These are phyloP conservation scores for Neomonachus schauinslandi DNA, from an alignment of 2,113 vertebrate genomes.

Conservation along the genomic window DNA sequence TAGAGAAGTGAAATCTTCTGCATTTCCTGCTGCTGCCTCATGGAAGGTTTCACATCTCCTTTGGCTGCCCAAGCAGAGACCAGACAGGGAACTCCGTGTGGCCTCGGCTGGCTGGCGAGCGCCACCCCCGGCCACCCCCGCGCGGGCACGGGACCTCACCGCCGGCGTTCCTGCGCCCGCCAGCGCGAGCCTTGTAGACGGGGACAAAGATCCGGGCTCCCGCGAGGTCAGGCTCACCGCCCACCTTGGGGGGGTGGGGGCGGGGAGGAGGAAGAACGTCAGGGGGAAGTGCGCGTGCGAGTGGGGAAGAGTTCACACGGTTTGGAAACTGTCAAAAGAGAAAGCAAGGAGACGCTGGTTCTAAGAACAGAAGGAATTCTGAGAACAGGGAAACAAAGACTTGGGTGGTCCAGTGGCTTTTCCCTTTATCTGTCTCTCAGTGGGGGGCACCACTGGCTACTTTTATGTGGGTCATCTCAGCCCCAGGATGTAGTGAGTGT, in stretches of 20 bases:
- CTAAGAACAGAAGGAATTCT: background rate
- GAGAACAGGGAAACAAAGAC: background rate
- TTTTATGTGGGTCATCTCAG: background rate
- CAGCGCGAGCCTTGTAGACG: background rate
- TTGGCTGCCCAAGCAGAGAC: background rate
- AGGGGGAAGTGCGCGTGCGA: background rate
- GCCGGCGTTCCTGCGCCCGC: fast-evolving
- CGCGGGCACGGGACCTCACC: fast-evolving
- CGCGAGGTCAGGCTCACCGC: background rate
- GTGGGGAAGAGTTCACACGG: background rate
- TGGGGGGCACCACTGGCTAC: background rate
- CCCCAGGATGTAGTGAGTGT: background rate
- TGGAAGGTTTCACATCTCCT: slow-evolving; percentile 69
- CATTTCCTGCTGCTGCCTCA: background rate
- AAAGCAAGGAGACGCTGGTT: background rate
- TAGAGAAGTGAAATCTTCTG: slow-evolving; percentile 65
- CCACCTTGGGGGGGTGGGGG: background rate
- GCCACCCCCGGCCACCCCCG: background rate
- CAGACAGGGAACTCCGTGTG: background rate
- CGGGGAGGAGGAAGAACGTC: background rate
- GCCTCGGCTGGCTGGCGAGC: background rate
- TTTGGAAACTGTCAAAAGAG: background rate
- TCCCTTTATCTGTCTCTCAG: background rate
- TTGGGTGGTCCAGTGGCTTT: background rate
- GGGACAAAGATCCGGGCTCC: background rate